These are phyloP conservation scores for Agrilus mali DNA, from an alignment of 2,888 invertebrate genomes.

Conservation along the genomic window DNA sequence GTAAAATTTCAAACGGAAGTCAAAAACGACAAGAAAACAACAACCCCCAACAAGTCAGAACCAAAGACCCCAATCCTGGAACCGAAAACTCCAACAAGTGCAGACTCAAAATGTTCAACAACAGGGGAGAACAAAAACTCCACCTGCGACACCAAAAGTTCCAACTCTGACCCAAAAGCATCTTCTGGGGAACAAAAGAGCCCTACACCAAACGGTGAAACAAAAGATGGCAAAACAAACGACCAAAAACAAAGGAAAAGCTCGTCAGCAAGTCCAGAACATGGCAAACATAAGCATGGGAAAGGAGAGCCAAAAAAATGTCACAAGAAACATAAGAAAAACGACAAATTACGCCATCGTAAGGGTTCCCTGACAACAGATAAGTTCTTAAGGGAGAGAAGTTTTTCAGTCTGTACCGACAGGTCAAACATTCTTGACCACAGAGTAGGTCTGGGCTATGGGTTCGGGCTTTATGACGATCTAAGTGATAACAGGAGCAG, in stretches of 20 bases:
- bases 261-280: constrained; percentile 28
- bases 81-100: constrained; percentile 22
- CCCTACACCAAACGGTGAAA: constrained; percentile 3
- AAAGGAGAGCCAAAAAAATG: constrained; percentile 26
- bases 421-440: constrained; percentile 26
- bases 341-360: constrained; percentile 20
- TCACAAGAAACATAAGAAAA: constrained; percentile 30
- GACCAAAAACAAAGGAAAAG: constrained; percentile 24
- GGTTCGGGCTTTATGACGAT: constrained; percentile 26
- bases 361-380: constrained; percentile 22
- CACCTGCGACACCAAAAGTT: constrained; percentile 12
- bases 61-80: constrained; percentile 24
- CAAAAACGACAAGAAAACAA: constrained; percentile 14
- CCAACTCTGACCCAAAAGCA: constrained; percentile 19
- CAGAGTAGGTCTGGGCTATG: constrained; percentile 16
- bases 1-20: constrained; percentile 16
- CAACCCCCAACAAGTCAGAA: constrained; percentile 25
- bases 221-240: constrained; percentile 2
- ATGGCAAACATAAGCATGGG: constrained; percentile 26
- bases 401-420: constrained; percentile 33
- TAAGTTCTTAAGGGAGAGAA: constrained; percentile 25
- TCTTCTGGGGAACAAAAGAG: constrained; percentile 4
- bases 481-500: constrained; percentile 52
- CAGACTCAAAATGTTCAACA: constrained; percentile 9
- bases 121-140: constrained; percentile 9